phyloP scores from a whole-genome alignment of 2,888 invertebrate genomes.

The Pheosia gnoma region DNA sequence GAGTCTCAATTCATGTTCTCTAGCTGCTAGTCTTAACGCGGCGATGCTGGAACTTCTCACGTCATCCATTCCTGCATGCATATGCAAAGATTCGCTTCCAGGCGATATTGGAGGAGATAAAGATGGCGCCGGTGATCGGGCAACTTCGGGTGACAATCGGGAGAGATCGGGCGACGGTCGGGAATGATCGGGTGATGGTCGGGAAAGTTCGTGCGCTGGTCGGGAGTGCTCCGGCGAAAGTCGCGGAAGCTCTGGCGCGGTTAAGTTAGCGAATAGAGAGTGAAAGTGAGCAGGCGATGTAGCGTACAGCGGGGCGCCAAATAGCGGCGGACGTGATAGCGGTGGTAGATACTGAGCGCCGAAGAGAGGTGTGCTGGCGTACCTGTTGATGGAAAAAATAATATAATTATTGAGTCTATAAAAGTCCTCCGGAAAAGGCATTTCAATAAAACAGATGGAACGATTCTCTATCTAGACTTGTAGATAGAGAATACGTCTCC shows the following conservation, averaged over 20 bases:
- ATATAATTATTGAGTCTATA: not conserved
- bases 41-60: conserved; percentile 94
- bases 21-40: conserved; percentile 92
- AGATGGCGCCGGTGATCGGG: conserved; percentile 67
- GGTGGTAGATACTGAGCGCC: conserved; percentile 73
- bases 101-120: conserved; percentile 83
- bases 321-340: conserved; percentile 67
- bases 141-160: conserved; percentile 55
- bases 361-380: conserved; percentile 72
- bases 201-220: conserved; percentile 46
- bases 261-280: conserved; percentile 91
- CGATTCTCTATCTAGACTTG: too few relatives aligned
- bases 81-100: conserved; percentile 76
- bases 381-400: conserved; percentile 54
- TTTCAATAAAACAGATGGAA: too few relatives aligned
- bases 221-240: conserved; percentile 66
- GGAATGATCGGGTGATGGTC: conserved; percentile 53
- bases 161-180: conserved; percentile 50
- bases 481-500: too few relatives aligned
- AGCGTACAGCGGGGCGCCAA: conserved; percentile 75
- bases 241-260: conserved; percentile 79
- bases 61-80: conserved; percentile 83
- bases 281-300: conserved; percentile 89
- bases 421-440: too few relatives aligned
- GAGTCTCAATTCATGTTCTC: conserved; percentile 94